Base-by-base conservation (phyloP, 2,113 vertebrate genomes). In the Ctenodactylus gundi region DNA sequence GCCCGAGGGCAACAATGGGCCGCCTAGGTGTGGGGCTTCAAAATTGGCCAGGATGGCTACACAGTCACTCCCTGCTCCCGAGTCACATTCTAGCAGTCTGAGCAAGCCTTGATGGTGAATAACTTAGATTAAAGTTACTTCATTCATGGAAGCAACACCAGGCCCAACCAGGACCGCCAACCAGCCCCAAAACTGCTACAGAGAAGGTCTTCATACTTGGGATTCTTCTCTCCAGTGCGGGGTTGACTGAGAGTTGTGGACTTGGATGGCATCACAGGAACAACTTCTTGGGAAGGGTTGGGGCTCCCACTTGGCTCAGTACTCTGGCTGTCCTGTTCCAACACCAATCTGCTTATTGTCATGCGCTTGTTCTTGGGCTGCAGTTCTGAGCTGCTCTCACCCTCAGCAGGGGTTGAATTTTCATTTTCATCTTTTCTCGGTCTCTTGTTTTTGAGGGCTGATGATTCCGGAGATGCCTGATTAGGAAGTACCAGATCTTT, bases 261-360 rank as follows among this genome's bases (percentile, higher is more conserved):
- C 97, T 96, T 98, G 96, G 96, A 94, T 21, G 92, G 97, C 11
- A 97, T 94, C 2, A 94, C 88, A 36, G 96, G 72, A 94, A 95
- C 76, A 20, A 94, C 87, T 86, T 98, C 94, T 93, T 92, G 39
- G 87, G 93, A 89, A 62, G 97, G 94, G 85, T 91, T 94, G 14
- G 96, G 96, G 73, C 87, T 93, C 82, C 96, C 5, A n/a, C 93
- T 97, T 0, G 76, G 88, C 84, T 97, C 88, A 41, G 97, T 95
- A 88, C 87, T 95, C 39, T 98, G 98, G 97, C 96, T 98, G 95
- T 99, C 98, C 18, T 97, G 94, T 8, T 99, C 98, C 58, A 98
- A 68, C 83, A 99, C 93, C 89, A 99, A 95, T 93, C 95, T 97
- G 70, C 82, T 98, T 94, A 99, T 96, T 53, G 97, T 96, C 77